A percentile compares a stretch with the other conserved stretches of the same genome.
phyloP scores from a whole-genome alignment of 2,797 vertebrate species.

The Schizothorax lantsangensis region DNA sequence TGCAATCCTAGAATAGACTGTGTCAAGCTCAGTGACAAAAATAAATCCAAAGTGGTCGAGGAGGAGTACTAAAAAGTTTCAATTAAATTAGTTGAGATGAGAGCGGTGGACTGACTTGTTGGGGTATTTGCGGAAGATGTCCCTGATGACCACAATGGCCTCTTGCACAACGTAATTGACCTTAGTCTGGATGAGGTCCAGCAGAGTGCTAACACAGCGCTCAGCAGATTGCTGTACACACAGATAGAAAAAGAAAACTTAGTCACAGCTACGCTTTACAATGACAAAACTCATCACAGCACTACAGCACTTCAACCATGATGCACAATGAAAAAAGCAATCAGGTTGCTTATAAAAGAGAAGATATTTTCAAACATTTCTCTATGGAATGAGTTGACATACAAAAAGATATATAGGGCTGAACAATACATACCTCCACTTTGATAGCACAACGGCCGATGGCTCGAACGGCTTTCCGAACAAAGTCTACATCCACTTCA shows the following conservation, averaged over 20 bases:
- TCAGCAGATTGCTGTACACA: slow-evolving; percentile 90
- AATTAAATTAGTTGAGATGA: not conserved
- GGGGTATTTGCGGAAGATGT: slow-evolving; percentile 99
- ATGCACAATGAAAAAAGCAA: not conserved
- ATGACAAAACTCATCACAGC: not conserved
- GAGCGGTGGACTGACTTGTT: slow-evolving; percentile 84
- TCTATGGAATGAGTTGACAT: slow-evolving; percentile 94
- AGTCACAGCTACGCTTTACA: not conserved
- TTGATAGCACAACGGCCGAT: slow-evolving; percentile 98
- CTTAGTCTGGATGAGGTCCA: slow-evolving; percentile 97
- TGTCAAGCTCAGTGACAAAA: not conserved
- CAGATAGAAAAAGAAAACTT: not conserved
- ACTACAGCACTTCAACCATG: not conserved
- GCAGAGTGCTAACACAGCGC: slow-evolving; percentile 93
- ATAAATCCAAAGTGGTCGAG: not conserved
- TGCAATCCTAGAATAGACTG: not conserved
- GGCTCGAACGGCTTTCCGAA: slow-evolving; percentile 94
- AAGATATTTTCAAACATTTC: slow-evolving; percentile 55
- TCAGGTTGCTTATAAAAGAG: not conserved
- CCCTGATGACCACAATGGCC: slow-evolving; percentile 97
- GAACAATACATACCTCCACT: slow-evolving; percentile 86
- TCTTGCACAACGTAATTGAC: slow-evolving; percentile 98
- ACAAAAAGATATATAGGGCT: slow-evolving; percentile 65
- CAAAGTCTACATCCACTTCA: slow-evolving; percentile 97
- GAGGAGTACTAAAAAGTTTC: not conserved